phyloP scores from a whole-genome alignment of 1,140 invertebrate genomes.

The Formica selysi region DNA sequence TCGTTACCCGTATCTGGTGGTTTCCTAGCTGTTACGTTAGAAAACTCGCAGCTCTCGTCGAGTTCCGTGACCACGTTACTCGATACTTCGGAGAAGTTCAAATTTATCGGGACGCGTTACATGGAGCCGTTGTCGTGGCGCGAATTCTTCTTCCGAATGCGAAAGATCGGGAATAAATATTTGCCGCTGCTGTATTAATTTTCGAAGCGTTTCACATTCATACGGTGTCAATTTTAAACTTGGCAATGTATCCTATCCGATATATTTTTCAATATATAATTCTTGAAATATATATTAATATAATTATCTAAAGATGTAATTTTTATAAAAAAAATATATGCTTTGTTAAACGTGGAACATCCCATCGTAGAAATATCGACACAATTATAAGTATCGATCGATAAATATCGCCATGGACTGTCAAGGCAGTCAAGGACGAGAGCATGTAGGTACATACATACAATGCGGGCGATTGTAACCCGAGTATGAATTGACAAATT shows the following conservation, averaged over 20 bases:
- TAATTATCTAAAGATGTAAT: background rate
- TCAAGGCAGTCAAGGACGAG: background rate
- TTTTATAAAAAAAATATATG: background rate
- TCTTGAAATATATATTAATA: slow-evolving; percentile 7
- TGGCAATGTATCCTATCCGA: background rate
- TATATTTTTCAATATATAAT: background rate
- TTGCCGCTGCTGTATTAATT: slow-evolving; percentile 30
- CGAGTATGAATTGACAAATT: slow-evolving; percentile 46
- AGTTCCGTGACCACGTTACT: background rate
- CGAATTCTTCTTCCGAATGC: background rate
- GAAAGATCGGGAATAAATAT: background rate
- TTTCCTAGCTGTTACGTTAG: slow-evolving; percentile 38
- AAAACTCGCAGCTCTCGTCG: slow-evolving; percentile 32
- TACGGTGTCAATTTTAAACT: background rate
- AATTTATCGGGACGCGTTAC: slow-evolving; percentile 14
- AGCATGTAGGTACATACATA: background rate
- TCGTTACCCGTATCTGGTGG: slow-evolving; percentile 42
- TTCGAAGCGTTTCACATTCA: background rate
- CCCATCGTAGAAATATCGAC: background rate
- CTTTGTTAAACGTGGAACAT: background rate
- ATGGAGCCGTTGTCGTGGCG: background rate
- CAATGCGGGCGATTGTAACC: background rate
- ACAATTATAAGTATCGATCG: background rate
- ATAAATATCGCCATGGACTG: background rate
- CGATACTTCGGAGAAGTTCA: slow-evolving; percentile 39